Conservation (phyloP, 2,888 invertebrate genomes). For the Drosophila mercatorum region DNA sequence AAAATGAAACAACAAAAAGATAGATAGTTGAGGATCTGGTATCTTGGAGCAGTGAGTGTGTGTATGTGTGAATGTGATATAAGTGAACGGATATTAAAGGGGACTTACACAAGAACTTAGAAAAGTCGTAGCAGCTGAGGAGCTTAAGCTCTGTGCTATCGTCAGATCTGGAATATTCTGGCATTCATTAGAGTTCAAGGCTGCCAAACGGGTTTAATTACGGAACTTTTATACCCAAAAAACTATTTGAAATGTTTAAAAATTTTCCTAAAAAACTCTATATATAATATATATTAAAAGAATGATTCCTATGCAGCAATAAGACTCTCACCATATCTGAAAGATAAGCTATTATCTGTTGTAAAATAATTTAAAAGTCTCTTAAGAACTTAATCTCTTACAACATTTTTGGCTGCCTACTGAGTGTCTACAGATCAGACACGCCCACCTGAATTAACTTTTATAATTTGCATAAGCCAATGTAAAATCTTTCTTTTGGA, state of each 20-base stretch:
- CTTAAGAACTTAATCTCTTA: neutral
- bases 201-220: neutral
- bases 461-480: slow-evolving; percentile 3
- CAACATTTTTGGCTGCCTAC: neutral
- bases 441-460: neutral
- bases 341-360: neutral
- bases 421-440: neutral
- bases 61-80: neutral
- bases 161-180: neutral
- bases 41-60: neutral
- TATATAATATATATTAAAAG: no score
- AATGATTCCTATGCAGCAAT: neutral
- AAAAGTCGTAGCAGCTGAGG: neutral
- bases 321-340: neutral
- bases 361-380: neutral
- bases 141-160: neutral
- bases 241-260: no score
- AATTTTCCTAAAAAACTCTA: no score
- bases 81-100: neutral
- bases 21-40: neutral
- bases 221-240: neutral
- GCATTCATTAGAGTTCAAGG: no score
- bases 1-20: neutral
- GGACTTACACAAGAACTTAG: neutral
- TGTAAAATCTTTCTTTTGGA: slow-evolving; percentile 16